Conservation (phyloP, 2,888 invertebrate species). For the Ennomos quercinarius region DNA sequence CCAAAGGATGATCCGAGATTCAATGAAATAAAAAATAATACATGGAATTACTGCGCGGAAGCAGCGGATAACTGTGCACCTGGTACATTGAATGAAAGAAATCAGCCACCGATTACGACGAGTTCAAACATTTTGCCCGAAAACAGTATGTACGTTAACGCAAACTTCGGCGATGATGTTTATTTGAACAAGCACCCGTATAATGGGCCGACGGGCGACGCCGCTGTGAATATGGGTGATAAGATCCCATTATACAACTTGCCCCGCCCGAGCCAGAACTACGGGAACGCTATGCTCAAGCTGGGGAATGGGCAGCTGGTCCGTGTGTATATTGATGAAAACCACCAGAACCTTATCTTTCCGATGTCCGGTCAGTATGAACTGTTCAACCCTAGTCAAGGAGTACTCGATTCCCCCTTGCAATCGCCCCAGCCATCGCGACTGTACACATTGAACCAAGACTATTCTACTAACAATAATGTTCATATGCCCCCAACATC, state of each 20-base stretch:
- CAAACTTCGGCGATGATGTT: constrained; percentile 70
- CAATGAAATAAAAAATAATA: constrained; percentile 74
- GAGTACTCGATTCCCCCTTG: constrained; percentile 66
- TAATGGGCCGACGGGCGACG: constrained; percentile 64
- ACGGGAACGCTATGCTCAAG: constrained; percentile 77
- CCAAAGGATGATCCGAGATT: constrained; percentile 79
- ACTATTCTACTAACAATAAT: constrained; percentile 66
- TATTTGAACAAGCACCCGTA: constrained; percentile 72
- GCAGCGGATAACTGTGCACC: constrained; percentile 69
- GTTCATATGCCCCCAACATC: constrained; percentile 56
- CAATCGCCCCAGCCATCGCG: constrained; percentile 65
- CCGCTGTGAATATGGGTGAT: constrained; percentile 64
- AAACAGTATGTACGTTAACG: constrained; percentile 67
- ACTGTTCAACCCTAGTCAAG: constrained; percentile 74
- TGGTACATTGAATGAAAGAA: constrained; percentile 67
- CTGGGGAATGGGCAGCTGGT: constrained; percentile 78
- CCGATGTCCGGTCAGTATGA: constrained; percentile 80
- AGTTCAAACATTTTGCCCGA: constrained; percentile 63
- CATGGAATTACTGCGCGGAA: constrained; percentile 79
- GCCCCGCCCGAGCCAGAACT: constrained; percentile 67
- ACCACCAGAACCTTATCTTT: constrained; percentile 77
- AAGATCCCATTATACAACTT: constrained; percentile 63
- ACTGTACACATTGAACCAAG: constrained; percentile 74
- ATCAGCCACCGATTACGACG: constrained; percentile 59
- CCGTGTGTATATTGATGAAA: constrained; percentile 77